Base-by-base conservation (phyloP, 2,797 vertebrate genomes). In the Clamator glandarius region DNA sequence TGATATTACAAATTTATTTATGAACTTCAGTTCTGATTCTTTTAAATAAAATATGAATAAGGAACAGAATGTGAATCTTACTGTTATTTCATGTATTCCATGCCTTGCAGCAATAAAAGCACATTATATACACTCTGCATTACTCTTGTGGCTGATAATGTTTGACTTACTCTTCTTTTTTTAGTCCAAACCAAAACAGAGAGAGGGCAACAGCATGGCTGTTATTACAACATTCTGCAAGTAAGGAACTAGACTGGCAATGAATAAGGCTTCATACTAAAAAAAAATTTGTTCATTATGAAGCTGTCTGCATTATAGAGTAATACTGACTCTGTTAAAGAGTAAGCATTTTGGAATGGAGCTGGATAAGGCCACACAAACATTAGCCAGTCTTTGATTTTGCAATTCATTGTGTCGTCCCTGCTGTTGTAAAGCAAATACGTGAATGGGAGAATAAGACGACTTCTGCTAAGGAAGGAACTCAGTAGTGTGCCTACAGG, bases 121-220 rank as follows among this genome's bases (percentile, higher is more conserved):
- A 90, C 68, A 39, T 91, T 96, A 88, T 95, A 83, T 76, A 31
- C 72, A 80, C 33, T 84, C 54, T 3, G 35, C 81, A 72, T 94
- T 93, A 95, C 95, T 91, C 83, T 92, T 92, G 93, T 96, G 96
- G 95, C 96, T 94, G 96, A 94, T 97, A 97, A 96, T 18, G 41
- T 95, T 90, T 90, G 94, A 77, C 91, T 96, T 76, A 91, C 84
- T 88, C n/a, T 84, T 63, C 81, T 92, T 64, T 83, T 64, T 80
- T 86, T 91, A 94, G 83, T 95, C 72, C 89, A 96, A 96, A 97
- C 83, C 93, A 92, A 96, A 97, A 81, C 74, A 89, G 76, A 72
- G 84, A 73, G 80, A 74, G 57, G 72, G 95, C 67, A 93, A 75
- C 64, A 59, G 48, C 7, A 0, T 59, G 76, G 79, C 57, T 41